These are phyloP conservation scores for Cybosia mesomella DNA, from an alignment of 2,888 invertebrate genomes.

Conservation along the genomic window DNA sequence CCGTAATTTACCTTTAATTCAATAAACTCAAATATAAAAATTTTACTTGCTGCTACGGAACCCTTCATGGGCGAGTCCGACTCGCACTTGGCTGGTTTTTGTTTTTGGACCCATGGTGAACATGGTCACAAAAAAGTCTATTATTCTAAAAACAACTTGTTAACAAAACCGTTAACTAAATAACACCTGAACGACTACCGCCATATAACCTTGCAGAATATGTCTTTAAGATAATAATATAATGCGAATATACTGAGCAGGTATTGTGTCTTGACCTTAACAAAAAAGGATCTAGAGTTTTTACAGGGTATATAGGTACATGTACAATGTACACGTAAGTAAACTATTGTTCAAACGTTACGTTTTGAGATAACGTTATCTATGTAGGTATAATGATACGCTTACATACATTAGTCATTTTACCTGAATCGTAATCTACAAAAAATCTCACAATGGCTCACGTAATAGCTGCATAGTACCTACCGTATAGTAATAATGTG, in stretches of 20 bases:
- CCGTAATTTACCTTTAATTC: no score
- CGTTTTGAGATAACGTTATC: slow-evolving; percentile 14
- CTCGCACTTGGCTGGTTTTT: no score
- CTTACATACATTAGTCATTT: slow-evolving; percentile 8
- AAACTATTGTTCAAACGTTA: slow-evolving; percentile 6
- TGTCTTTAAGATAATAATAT: slow-evolving; percentile 25
- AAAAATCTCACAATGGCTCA: slow-evolving; percentile 40
- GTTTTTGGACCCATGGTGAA: no score
- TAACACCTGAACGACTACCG: slow-evolving; percentile 17
- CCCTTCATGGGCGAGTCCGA: no score
- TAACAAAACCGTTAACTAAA: slow-evolving; percentile 28
- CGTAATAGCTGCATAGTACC: slow-evolving; percentile 31
- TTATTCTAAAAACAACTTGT: slow-evolving; percentile 29
- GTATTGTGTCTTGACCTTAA: slow-evolving; percentile 24
- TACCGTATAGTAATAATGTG: slow-evolving; percentile 29
- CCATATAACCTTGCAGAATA: slow-evolving; percentile 29
- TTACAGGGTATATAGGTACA: not conserved
- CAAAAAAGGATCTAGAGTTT: not conserved
- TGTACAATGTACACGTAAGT: not conserved
- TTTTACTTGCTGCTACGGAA: no score
- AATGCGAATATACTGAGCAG: slow-evolving; percentile 20
- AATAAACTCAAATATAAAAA: no score
- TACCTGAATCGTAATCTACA: slow-evolving; percentile 35
- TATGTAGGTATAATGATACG: slow-evolving; percentile 8
- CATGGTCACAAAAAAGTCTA: slow-evolving; percentile 20